These are phyloP conservation scores for Stichopus horrens DNA, from an alignment of 53 echinoderm and acorn worm species.

Conservation along the genomic window DNA sequence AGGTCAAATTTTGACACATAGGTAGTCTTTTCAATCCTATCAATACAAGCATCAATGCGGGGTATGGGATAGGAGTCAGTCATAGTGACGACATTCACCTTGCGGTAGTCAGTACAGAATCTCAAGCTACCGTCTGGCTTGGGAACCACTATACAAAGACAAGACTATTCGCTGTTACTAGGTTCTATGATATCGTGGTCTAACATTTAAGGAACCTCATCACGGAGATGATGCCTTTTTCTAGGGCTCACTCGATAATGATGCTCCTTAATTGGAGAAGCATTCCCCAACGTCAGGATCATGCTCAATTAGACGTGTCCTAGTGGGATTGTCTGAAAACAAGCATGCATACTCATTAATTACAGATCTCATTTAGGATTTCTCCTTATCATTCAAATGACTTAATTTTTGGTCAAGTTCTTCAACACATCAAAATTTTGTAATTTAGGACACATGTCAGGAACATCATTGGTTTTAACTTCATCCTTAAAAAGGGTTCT, in stretches of 20 bases:
- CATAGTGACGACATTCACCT: constrained; percentile 56
- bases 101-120: constrained; percentile 47
- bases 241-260: constrained; percentile 56
- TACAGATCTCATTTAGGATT: constrained; percentile 36
- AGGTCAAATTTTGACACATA: too few species aligned
- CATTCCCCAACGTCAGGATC: constrained; percentile 52
- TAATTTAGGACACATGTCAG: background rate
- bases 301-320: background rate
- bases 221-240: constrained; percentile 39
- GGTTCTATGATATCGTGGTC: constrained; percentile 54
- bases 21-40: too few species aligned
- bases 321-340: constrained; percentile 52
- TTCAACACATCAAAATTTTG: constrained; percentile 42
- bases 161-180: constrained; percentile 58
- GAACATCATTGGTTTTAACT: background rate
- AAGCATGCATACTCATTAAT: constrained; percentile 34
- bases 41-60: too few species aligned
- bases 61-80: constrained; percentile 66
- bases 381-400: background rate
- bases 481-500: background rate
- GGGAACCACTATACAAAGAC: constrained; percentile 23
- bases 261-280: constrained; percentile 53
- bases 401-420: constrained; percentile 37
- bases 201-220: constrained; percentile 57
- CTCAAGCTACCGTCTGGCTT: constrained; percentile 12